Evolutionary conservation across 2,797 vertebrate species (phyloP).

Genomic region (Onychomys leucogaster): DNA sequence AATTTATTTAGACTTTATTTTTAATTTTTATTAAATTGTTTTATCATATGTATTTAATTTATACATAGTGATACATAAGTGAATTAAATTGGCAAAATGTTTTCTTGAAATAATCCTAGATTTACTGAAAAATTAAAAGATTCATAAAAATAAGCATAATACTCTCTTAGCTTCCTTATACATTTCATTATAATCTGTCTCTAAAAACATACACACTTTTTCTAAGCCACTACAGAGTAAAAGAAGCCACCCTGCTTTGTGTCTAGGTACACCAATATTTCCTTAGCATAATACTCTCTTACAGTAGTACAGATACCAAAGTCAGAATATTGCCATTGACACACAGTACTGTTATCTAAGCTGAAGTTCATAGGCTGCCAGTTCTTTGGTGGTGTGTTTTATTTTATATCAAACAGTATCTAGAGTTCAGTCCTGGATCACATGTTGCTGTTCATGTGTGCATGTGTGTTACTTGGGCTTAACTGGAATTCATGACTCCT

Average conservation of each 20-base stretch:
- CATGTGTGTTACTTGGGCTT: background rate
- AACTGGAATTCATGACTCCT: background rate
- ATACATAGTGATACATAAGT: background rate
- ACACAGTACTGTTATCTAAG: background rate
- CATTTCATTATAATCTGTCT: background rate
- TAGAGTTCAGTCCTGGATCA: background rate
- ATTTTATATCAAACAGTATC: background rate
- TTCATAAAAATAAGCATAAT: background rate
- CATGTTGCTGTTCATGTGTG: background rate
- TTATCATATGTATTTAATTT: background rate
- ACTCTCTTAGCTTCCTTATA: background rate
- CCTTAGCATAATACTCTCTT: background rate
- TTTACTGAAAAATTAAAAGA: slow-evolving; percentile 7
- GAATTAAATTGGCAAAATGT: background rate
- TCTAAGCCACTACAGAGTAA: background rate
- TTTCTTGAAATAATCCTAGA: slow-evolving; percentile 42
- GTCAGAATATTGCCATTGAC: background rate
- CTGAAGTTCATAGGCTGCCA: background rate
- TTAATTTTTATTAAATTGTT: background rate
- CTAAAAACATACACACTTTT: background rate
- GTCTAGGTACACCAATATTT: background rate
- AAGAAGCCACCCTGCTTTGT: background rate
- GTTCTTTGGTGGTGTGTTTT: background rate
- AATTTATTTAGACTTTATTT: slow-evolving; percentile 11
- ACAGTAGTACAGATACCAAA: background rate